Base-by-base conservation (phyloP, 1,140 invertebrate species). In the Octopus sinensis region DNA sequence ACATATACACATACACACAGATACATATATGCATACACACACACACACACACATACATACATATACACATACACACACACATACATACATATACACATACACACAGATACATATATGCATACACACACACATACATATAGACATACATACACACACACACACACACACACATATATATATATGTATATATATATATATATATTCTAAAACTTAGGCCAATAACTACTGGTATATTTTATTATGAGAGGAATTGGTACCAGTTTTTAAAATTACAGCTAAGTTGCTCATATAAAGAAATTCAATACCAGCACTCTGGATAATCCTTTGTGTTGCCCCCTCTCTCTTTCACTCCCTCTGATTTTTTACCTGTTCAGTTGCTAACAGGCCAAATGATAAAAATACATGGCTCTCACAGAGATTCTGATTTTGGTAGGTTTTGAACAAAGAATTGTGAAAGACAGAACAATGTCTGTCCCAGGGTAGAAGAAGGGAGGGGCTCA, bases 151-250 rank as follows among this genome's bases (percentile, higher is more conserved):
- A 62, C 56, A 62, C 17, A 62, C 17, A 62, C 17, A 62, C 17
- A 62, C 17, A 62, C 17, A 62, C 17, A 62, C 17, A 62, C 17
- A 62, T 62, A 62, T 62, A 62, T 62, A 62, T 17, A 62, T 62
- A 62, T 62, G 17, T 62, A 62, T 62, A 62, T 62, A 62, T 62
- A 62, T 62, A 62, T 62, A 62, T 62, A 62, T 62, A 62, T 62
- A 62, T 17, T 10, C 17, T 10, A 10, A 62, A 10, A 62, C 17
- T 10, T 62, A 62, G 9, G 17, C 17, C 9, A 10, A 3, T 62
- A 62, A 10, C 9, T 62, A 62, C 3, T 10, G 9, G 17, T 62
- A 62, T 62, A 62, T 62, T 43, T 43, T 43, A 43, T 43, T 43
- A 43, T 43, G 30, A 43, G 30, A 43, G 30, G 30, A 43, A 43